phyloP scores from a whole-genome alignment of 2,888 invertebrate species.

The Allygus modestus region DNA sequence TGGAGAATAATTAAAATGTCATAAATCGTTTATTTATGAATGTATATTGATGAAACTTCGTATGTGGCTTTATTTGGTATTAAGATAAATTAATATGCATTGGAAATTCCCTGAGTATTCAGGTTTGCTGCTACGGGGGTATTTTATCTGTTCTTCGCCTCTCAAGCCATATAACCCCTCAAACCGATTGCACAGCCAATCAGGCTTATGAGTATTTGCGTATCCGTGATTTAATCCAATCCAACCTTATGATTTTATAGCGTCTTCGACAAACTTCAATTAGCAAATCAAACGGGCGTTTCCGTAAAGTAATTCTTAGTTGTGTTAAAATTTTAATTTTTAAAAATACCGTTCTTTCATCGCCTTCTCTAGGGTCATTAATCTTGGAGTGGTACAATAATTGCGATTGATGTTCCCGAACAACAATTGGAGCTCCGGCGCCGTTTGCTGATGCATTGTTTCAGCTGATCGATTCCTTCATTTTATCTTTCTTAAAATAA shows the following conservation, averaged over 20 bases:
- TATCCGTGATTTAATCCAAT: neutral
- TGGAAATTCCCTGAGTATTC: too few species aligned
- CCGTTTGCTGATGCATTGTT: conserved; percentile 31
- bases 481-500: neutral
- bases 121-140: too few species aligned
- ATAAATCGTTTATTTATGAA: too few species aligned
- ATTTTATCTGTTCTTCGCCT: too few species aligned
- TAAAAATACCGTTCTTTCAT: neutral
- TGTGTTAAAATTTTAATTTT: conserved; percentile 14
- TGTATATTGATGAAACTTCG: too few species aligned
- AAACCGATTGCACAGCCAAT: too few species aligned
- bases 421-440: neutral
- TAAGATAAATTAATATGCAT: too few species aligned
- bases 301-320: neutral
- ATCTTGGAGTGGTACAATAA: conserved; percentile 26
- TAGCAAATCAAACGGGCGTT: neutral
- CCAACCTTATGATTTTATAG: neutral
- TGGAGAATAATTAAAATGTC: too few species aligned
- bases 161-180: too few species aligned
- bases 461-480: neutral
- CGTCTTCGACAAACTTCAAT: neutral
- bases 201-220: neutral
- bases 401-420: conserved; percentile 21
- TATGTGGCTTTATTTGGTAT: too few species aligned
- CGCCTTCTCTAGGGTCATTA: neutral